Percentiles rank a stretch among this genome's conserved stretches.
phyloP scores from a whole-genome alignment of 2,797 vertebrate species.

The Echeneis naucrates region DNA sequence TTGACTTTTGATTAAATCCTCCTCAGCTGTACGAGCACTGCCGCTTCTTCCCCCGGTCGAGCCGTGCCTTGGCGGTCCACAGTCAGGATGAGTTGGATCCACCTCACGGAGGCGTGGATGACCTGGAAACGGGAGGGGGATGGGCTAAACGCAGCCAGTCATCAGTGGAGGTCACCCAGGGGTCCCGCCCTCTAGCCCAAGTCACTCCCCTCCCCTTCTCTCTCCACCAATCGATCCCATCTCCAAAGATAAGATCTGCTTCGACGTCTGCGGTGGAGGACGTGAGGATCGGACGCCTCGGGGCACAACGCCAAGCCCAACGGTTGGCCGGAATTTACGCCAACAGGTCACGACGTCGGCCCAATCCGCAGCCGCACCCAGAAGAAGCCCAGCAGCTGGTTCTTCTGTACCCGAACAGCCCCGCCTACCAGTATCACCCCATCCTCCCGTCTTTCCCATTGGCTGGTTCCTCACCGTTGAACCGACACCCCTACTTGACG shows the following conservation, averaged over 20 bases:
- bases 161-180: slow-evolving; percentile 76
- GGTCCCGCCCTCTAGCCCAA: slow-evolving; percentile 77
- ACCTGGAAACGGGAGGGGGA: slow-evolving; percentile 37
- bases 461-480: slow-evolving; percentile 37
- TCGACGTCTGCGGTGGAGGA: slow-evolving; percentile 73
- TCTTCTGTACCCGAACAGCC: slow-evolving; percentile 84
- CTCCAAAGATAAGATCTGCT: slow-evolving; percentile 67
- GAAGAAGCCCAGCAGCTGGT: slow-evolving; percentile 85
- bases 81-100: slow-evolving; percentile 71
- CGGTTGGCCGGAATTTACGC: slow-evolving; percentile 69
- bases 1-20: too few species aligned
- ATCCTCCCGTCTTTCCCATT: slow-evolving; percentile 82
- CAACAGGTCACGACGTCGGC: slow-evolving; percentile 70
- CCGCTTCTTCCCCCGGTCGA: slow-evolving; percentile 48
- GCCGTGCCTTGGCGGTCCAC: slow-evolving; percentile 60
- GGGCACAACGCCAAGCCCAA: slow-evolving; percentile 69
- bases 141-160: slow-evolving; percentile 84
- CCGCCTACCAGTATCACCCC: slow-evolving; percentile 82
- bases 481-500: slow-evolving; percentile 67
- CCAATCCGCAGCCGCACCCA: slow-evolving; percentile 68
- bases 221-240: slow-evolving; percentile 30
- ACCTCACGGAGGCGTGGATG: slow-evolving; percentile 33
- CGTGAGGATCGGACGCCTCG: slow-evolving; percentile 43
- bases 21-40: slow-evolving; percentile 73
- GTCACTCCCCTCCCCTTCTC: slow-evolving; percentile 65